phyloP scores from a whole-genome alignment of 2,113 vertebrate species.

The Xenopus borealis region DNA sequence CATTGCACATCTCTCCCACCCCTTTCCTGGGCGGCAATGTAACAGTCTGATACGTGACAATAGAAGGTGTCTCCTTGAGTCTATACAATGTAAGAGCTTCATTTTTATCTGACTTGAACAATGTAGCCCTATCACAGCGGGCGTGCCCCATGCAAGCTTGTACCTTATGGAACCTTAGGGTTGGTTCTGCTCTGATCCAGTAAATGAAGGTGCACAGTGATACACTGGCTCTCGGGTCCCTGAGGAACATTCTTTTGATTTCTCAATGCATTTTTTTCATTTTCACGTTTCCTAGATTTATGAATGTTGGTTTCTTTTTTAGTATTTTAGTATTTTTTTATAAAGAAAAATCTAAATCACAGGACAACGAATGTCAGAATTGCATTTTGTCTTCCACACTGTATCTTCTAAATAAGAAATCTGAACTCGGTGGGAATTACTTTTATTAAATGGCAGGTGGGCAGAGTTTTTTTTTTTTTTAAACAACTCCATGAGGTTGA shows the following conservation, averaged over 20 bases:
- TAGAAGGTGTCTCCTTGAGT: background rate
- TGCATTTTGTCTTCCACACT: constrained; percentile 28
- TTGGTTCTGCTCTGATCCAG: no score
- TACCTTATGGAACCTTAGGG: background rate
- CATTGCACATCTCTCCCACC: no score
- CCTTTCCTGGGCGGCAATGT: no score
- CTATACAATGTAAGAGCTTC: background rate
- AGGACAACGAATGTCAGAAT: constrained; percentile 3
- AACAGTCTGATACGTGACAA: no score
- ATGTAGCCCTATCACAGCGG: no score
- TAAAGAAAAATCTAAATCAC: constrained; percentile 1
- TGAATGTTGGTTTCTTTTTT: constrained; percentile 16
- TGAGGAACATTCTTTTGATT: background rate
- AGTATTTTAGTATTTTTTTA: constrained; percentile 10
- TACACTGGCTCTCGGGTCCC: no score
- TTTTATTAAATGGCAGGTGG: no score
- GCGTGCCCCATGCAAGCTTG: background rate
- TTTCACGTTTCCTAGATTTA: constrained; percentile 17
- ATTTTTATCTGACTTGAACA: background rate
- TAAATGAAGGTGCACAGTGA: no score
- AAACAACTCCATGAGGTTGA: no score
- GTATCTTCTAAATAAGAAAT: no score
- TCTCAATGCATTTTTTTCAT: constrained; percentile 1
- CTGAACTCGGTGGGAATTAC: no score
- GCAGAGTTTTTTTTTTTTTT: no score